Percentiles rank a stretch among this genome's conserved stretches.
Evolutionary conservation across 2,888 invertebrate genomes (phyloP).

Genomic region (Melipona beecheii): DNA sequence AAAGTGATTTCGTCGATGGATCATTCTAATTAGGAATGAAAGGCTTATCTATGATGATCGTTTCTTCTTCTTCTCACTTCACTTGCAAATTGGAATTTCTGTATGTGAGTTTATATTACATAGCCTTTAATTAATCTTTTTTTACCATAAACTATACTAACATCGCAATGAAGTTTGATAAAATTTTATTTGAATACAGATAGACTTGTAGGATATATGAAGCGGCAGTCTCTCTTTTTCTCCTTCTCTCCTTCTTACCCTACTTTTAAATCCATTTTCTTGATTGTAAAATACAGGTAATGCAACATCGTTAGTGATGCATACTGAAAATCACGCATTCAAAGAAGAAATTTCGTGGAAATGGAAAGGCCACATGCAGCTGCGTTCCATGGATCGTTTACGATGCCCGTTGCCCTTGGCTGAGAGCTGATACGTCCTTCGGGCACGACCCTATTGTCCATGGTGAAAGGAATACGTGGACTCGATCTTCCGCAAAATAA

Average conservation of each 20-base stretch:
- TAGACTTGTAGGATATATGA: too few relatives aligned
- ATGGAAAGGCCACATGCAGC: slow-evolving; percentile 68
- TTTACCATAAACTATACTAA: too few relatives aligned
- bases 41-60: neutral
- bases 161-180: too few relatives aligned
- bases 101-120: neutral
- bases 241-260: neutral
- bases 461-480: slow-evolving; percentile 65
- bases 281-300: neutral
- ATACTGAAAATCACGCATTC: neutral
- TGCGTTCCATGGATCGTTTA: slow-evolving; percentile 75
- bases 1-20: neutral
- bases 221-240: neutral
- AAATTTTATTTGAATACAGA: too few relatives aligned
- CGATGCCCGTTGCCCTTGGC: slow-evolving; percentile 58
- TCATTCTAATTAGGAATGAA: neutral
- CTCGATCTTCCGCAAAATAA: slow-evolving; percentile 60
- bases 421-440: slow-evolving; percentile 61
- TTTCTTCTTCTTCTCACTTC: neutral
- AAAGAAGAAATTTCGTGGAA: slow-evolving; percentile 46
- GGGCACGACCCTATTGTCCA: slow-evolving; percentile 55
- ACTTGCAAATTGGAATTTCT: neutral
- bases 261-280: neutral
- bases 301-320: neutral
- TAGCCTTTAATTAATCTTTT: too few relatives aligned